Evolutionary conservation across 1,140 invertebrate species (phyloP), one percentile per base, ranked within the genome.

Genomic region (Listronotus oregonensis): DNA sequence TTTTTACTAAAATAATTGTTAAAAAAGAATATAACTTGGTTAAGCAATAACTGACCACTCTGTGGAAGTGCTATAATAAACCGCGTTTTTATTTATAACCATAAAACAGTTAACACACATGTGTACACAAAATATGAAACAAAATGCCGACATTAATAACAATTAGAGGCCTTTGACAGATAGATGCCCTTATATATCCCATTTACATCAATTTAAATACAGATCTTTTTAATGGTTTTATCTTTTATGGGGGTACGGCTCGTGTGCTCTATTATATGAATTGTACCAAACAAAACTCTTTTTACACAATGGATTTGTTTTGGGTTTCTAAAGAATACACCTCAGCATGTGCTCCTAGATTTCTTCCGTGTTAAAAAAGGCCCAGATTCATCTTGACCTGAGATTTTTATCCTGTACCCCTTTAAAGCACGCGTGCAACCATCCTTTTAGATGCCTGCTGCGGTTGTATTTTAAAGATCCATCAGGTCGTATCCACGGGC

Each of bases 201-300:
- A 66, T 66, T 59, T 66, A 66, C 64, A 66, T 66, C 64, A 66
- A 59, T 66, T 66, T 66, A 66, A 51, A 66, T 66, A 27, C 32
- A 57, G 52, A 37, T 39, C 43, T 42, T 66, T 66, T 66, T 59
- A 66, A 66, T 66, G 52, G 55, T 66, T 59, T 66, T 52, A 66
- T 66, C 56, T 66, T 46, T 52, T 44, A 66, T 66, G 56, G 15
- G 64, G 64, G 64, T 59, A 66, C 46, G 64, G 18, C 55, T 52
- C 64, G 44, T 51, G 55, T 66, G 55, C 37, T 59, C 56, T 51
- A 66, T 65, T 65, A 58, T 57, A 27, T 21, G 31, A 58, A 65
- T 66, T 66, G 64, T 66, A 56, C 18, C 56, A 51, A 50, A 52
- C 46, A 58, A 59, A 64, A 43, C 56, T 59, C 37, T 43, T 52